phyloP scores from a whole-genome alignment of 2,797 vertebrate species.

The Malurus splendens region DNA sequence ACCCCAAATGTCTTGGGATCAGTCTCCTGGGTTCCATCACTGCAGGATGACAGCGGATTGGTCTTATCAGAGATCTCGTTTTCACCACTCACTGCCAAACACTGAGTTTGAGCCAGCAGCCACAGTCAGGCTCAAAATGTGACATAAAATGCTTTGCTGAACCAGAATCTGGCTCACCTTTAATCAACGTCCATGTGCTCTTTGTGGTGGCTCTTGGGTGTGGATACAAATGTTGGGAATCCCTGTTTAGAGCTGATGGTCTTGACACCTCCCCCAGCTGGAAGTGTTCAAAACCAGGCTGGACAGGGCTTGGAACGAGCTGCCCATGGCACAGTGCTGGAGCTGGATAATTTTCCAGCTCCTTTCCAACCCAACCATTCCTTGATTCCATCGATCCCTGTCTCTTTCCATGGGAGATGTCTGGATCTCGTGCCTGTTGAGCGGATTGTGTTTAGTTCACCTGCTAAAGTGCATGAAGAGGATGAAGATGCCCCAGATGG shows the following conservation, averaged over 20 bases:
- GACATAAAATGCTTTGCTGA: background rate
- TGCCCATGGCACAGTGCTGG: background rate
- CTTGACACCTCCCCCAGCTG: background rate
- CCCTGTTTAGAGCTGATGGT: background rate
- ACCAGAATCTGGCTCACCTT: background rate
- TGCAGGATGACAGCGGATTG: rapidly evolving
- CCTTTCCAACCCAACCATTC: background rate
- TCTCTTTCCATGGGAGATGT: rapidly evolving
- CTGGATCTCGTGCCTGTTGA: background rate
- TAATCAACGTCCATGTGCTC: rapidly evolving
- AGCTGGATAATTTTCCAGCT: background rate
- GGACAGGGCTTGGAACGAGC: background rate
- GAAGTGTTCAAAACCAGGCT: background rate
- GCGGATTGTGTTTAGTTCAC: background rate
- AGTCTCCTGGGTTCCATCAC: background rate
- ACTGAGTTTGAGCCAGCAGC: rapidly evolving
- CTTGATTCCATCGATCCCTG: background rate
- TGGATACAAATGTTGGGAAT: background rate
- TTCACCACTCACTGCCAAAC: background rate
- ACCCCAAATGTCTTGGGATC: background rate
- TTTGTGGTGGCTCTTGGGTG: background rate
- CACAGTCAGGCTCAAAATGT: background rate
- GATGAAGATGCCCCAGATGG: background rate
- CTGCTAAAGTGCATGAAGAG: background rate
- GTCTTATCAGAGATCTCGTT: background rate